Base-by-base conservation (phyloP, 2,113 vertebrate species). In the Forbesichthys agassizii region DNA sequence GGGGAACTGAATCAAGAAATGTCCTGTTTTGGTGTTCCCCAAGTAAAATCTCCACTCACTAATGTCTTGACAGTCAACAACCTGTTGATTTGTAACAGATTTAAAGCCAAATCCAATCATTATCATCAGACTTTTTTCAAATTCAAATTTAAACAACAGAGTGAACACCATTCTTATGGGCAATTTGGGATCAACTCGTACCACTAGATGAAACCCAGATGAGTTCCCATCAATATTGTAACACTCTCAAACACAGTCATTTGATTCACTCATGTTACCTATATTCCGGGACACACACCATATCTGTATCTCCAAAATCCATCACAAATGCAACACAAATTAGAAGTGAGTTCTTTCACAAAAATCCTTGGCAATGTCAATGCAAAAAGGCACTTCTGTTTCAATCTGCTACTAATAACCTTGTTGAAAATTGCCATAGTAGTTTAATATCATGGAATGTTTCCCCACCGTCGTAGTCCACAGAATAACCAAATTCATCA, bases 371-470 rank as follows among this genome's bases (percentile, higher is more conserved):
- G 5, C 36, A 42, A 65, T 52, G 75, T 87, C 67, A 56, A 75
- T 84, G 82, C 86, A 81, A 71, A 76, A 86, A 89, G 81, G 84
- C 85, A 86, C 86, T 86, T 89, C 70, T 53, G 58, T 74, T 84
- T 71, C 74, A 75, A 58, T 77, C 64, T 68, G 66, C 68, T 74
- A 75, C 78, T 64, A 70, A 81, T 73, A 84, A 80, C 74, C 57
- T 65, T 76, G 64, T 65, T 69, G 36, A 80, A 36, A 49, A 91
- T 89, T 91, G 91, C 90, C 88, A 85, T 89, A 33, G 70, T 86
- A 33, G 70, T 86, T 87, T 64, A 75, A 81, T 84, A 71, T 79
- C 79, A 82, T 78, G 54, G 64, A 80, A 74, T 55, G 59, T 69
- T 81, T 70, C 48, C 56, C 64, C 51, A 67, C 51, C 54, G 59